Conservation (phyloP, 2,797 vertebrate species). For the Danio albolineatus region DNA sequence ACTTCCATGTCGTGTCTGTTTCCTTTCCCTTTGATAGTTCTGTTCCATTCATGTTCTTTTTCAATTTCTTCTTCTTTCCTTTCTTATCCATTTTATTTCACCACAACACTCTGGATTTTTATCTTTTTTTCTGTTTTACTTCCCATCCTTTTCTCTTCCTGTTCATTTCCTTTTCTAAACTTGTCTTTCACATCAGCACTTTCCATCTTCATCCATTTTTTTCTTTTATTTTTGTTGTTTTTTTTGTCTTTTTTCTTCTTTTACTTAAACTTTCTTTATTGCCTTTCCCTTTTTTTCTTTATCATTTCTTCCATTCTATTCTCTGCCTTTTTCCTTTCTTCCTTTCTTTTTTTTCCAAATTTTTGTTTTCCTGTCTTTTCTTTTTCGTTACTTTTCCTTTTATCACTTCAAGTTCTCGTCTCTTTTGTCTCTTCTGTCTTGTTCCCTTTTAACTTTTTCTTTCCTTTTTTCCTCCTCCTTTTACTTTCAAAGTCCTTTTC, state of each 20-base stretch:
- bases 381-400: not conserved
- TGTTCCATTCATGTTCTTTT: too few species aligned
- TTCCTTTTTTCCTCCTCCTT: too few species aligned
- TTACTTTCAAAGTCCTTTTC: too few species aligned
- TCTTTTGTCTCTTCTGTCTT: too few species aligned
- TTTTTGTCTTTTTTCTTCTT: not conserved
- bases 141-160: not conserved
- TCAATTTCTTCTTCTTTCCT: too few species aligned
- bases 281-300: too few species aligned
- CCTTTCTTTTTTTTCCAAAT: not conserved
- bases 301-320: too few species aligned
- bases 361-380: not conserved
- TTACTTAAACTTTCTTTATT: not conserved
- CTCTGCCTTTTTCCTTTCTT: not conserved
- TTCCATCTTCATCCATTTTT: not conserved
- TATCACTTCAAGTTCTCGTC: too few species aligned
- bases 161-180: not conserved
- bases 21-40: too few species aligned
- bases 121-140: not conserved
- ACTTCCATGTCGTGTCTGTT: too few species aligned
- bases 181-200: not conserved
- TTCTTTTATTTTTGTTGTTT: not conserved
- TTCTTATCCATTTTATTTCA: too few species aligned
- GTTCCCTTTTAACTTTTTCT: too few species aligned
- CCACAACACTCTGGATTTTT: not conserved